Conservation (phyloP, 2,113 vertebrate genomes). For the Pollachius pollachius region DNA sequence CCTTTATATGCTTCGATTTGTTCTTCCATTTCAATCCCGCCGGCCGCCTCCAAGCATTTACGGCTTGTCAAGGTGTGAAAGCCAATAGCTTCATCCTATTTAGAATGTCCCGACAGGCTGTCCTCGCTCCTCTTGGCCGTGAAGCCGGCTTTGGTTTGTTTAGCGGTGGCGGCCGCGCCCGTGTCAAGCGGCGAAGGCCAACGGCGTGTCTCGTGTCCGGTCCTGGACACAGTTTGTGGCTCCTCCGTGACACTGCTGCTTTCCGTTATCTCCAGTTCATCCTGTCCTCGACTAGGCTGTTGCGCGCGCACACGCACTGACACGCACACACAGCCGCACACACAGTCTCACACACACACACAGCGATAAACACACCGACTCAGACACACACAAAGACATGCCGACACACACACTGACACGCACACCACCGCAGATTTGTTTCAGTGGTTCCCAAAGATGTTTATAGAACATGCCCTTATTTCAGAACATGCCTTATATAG, state of each 20-base stretch:
- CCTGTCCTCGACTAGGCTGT: background rate
- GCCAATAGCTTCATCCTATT: background rate
- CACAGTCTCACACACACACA: background rate
- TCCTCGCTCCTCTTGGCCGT: background rate
- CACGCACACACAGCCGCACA: too few species aligned
- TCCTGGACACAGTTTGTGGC: background rate
- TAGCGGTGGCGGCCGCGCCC: background rate
- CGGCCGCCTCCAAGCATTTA: background rate
- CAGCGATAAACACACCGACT: too few species aligned
- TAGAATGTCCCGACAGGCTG: background rate
- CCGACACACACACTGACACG: too few species aligned
- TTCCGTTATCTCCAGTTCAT: background rate
- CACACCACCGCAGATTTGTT: too few species aligned
- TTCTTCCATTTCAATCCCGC: background rate
- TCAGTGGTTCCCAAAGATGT: too few species aligned
- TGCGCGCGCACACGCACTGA: too few species aligned
- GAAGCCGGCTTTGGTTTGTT: background rate
- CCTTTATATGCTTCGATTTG: background rate
- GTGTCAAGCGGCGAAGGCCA: background rate
- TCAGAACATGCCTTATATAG: too few species aligned
- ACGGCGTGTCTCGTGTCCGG: background rate
- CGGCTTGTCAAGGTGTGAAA: background rate
- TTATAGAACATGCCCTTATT: too few species aligned
- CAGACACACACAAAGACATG: too few species aligned
- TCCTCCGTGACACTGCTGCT: background rate